Evolutionary conservation across 2,797 vertebrate genomes (phyloP).

Genomic region (Manis crassicaudata): DNA sequence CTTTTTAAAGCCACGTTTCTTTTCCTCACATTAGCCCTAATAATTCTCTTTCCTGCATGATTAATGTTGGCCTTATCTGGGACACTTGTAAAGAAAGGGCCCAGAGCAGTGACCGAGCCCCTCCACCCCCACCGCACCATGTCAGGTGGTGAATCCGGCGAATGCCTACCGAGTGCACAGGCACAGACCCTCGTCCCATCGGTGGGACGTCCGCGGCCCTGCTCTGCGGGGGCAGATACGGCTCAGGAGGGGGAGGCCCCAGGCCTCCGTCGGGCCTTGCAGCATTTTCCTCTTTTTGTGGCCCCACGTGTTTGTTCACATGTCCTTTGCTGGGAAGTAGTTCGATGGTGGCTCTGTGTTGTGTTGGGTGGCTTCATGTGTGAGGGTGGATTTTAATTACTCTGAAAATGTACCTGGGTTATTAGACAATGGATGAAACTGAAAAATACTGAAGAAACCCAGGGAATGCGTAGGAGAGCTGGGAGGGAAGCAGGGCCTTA

Average conservation of each 20-base stretch:
- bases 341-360: not conserved
- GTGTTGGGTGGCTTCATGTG: not conserved
- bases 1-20: not conserved
- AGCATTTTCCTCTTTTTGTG: not conserved
- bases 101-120: not conserved
- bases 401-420: constrained; percentile 1
- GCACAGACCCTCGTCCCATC: not conserved
- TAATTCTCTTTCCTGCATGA: not conserved
- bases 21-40: not conserved
- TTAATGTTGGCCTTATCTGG: not conserved
- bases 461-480: not conserved
- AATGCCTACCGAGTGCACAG: not conserved
- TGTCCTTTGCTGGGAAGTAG: not conserved
- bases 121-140: not conserved
- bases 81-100: not conserved
- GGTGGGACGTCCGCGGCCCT: not conserved
- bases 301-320: not conserved
- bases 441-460: not conserved
- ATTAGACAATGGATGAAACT: not conserved
- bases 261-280: too few relatives aligned
- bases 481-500: not conserved
- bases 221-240: not conserved
- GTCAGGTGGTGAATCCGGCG: not conserved
- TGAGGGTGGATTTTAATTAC: not conserved
- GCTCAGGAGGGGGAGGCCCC: not conserved